Percentiles rank a stretch among this genome's conserved stretches.
Conservation (phyloP, 2,888 invertebrate species). For the Pachydiplax longipennis region DNA sequence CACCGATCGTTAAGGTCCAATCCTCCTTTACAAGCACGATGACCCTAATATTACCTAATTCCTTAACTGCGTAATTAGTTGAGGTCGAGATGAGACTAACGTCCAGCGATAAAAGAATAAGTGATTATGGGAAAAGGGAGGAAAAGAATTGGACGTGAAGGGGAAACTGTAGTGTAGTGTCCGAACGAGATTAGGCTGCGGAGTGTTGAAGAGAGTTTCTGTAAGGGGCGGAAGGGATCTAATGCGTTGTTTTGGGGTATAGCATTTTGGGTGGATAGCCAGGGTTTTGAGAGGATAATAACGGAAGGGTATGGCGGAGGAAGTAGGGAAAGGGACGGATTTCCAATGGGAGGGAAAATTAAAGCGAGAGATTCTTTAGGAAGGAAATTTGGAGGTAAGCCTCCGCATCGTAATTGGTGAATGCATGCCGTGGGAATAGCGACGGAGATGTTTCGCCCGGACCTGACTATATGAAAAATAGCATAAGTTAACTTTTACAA, state of each 20-base stretch:
- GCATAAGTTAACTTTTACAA: no score
- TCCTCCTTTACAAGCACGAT: no score
- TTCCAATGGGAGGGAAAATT: neutral
- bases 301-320: neutral
- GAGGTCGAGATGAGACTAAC: neutral
- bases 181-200: neutral
- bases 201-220: neutral
- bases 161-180: neutral
- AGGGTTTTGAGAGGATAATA: neutral
- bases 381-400: neutral
- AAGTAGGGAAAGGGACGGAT: neutral
- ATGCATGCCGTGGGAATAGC: neutral
- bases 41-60: no score
- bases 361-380: neutral
- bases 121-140: no score
- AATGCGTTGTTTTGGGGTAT: neutral
- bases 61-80: neutral
- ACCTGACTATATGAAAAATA: no score
- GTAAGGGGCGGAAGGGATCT: neutral
- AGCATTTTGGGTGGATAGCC: neutral
- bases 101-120: neutral
- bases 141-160: neutral
- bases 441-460: neutral
- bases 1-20: no score
- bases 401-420: neutral